These are phyloP conservation scores for Pocillopora verrucosa DNA, from an alignment of 64 coral and sea anemone species.

Conservation along the genomic window DNA sequence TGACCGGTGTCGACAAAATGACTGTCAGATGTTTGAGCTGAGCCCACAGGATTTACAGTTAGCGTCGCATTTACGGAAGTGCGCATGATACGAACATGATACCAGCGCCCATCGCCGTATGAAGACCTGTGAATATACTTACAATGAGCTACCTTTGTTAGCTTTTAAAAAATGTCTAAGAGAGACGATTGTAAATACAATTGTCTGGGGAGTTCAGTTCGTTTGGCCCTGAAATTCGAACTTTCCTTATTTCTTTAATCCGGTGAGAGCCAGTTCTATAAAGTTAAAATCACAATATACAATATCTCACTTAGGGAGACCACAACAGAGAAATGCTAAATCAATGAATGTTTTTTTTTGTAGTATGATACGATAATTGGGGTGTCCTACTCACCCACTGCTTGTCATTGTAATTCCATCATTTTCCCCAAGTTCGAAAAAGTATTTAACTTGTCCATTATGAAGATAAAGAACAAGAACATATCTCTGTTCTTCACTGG, in stretches of 20 bases:
- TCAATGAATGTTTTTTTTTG: neutral
- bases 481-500: slow-evolving; percentile 18
- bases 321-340: neutral
- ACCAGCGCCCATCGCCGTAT: slow-evolving; percentile 73
- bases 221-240: too few species aligned
- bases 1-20: slow-evolving; percentile 36
- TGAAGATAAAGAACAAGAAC: slow-evolving; percentile 45
- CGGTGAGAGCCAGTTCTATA: too few species aligned
- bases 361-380: neutral
- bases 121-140: slow-evolving; percentile 36
- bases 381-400: neutral
- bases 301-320: too few species aligned
- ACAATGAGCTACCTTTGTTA: neutral
- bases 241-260: too few species aligned
- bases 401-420: slow-evolving; percentile 26
- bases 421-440: slow-evolving; percentile 23
- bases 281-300: too few species aligned
- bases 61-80: slow-evolving; percentile 46
- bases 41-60: slow-evolving; percentile 38
- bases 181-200: too few species aligned
- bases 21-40: slow-evolving; percentile 26
- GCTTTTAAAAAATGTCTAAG: too few species aligned
- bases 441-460: slow-evolving; percentile 48
- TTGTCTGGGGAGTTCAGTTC: too few species aligned
- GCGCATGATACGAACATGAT: slow-evolving; percentile 20